These are phyloP conservation scores for Ormyrus rosae DNA, from an alignment of 2,888 invertebrate species.

Conservation along the genomic window DNA sequence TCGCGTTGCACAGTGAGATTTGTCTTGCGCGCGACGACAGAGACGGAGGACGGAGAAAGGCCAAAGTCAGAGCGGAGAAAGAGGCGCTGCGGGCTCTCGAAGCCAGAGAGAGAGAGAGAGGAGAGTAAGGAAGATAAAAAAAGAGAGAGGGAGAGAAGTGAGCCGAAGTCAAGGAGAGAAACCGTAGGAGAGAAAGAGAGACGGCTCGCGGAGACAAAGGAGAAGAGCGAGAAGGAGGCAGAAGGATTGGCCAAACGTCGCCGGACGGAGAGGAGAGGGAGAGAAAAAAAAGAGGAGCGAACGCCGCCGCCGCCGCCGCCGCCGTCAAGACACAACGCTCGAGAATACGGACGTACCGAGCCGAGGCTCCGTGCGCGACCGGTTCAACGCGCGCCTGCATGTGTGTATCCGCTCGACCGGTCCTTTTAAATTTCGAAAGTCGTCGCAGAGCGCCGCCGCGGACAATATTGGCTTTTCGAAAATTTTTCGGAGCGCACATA, in stretches of 20 bases:
- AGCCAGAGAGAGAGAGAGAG: too few relatives aligned
- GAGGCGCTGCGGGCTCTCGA: too few relatives aligned
- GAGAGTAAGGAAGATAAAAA: too few relatives aligned
- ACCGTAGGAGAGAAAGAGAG: neutral
- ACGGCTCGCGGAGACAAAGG: conserved; percentile 44
- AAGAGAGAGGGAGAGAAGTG: too few relatives aligned
- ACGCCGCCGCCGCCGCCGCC: neutral
- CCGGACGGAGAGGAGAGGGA: neutral
- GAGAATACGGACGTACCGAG: too few relatives aligned
- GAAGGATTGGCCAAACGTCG: neutral
- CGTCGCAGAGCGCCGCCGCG: too few relatives aligned
- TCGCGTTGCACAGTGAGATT: conserved; percentile 29
- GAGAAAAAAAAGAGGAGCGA: conserved; percentile 9
- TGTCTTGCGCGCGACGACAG: conserved; percentile 12
- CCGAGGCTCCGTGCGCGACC: neutral
- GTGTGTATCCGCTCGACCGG: conserved; percentile 23
- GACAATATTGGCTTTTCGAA: neutral
- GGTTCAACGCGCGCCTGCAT: neutral
- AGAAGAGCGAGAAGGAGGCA: conserved; percentile 2
- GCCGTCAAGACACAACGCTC: neutral
- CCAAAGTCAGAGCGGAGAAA: too few relatives aligned
- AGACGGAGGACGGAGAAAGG: neutral
- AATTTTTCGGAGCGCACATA: too few relatives aligned
- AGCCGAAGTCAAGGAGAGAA: neutral
- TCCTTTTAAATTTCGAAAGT: conserved; percentile 28